Conservation (phyloP, 2,113 vertebrate genomes). For the Phasianus colchicus region DNA sequence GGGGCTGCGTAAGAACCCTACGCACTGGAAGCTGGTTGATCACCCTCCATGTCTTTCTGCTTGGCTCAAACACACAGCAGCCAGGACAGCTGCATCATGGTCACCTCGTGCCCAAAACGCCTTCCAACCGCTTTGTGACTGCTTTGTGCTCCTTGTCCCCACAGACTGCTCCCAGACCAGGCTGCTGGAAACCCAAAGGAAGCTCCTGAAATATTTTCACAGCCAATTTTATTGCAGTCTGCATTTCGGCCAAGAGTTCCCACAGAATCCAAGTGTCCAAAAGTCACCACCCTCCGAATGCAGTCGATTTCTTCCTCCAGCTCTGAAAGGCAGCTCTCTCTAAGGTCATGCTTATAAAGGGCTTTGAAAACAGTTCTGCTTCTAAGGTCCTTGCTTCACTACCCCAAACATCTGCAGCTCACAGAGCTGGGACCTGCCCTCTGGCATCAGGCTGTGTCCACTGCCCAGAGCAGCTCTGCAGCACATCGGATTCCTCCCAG, state of each 20-base stretch:
- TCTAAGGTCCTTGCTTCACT: neutral
- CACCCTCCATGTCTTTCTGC: too few species aligned
- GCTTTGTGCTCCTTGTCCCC: neutral
- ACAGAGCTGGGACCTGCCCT: neutral
- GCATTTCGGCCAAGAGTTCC: neutral
- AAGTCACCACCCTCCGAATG: neutral
- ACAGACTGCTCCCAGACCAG: neutral
- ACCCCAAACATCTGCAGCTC: neutral
- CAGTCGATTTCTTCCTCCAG: neutral
- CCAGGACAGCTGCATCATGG: too few species aligned
- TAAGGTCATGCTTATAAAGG: neutral
- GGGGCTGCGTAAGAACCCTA: too few species aligned
- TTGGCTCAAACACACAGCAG: too few species aligned
- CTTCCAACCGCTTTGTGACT: too few species aligned
- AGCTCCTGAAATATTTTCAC: neutral
- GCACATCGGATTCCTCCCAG: rapidly evolving
- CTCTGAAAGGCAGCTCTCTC: neutral
- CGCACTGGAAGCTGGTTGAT: too few species aligned
- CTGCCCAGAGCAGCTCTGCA: neutral
- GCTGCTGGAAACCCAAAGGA: neutral
- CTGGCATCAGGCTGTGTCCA: neutral
- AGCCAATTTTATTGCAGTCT: neutral
- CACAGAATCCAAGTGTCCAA: neutral
- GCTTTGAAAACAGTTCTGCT: neutral
- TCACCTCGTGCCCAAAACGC: too few species aligned